These are phyloP conservation scores for pig (Sus scrofa) DNA, from an alignment of 2,113 vertebrate genomes.

Conservation along the genomic window DNA sequence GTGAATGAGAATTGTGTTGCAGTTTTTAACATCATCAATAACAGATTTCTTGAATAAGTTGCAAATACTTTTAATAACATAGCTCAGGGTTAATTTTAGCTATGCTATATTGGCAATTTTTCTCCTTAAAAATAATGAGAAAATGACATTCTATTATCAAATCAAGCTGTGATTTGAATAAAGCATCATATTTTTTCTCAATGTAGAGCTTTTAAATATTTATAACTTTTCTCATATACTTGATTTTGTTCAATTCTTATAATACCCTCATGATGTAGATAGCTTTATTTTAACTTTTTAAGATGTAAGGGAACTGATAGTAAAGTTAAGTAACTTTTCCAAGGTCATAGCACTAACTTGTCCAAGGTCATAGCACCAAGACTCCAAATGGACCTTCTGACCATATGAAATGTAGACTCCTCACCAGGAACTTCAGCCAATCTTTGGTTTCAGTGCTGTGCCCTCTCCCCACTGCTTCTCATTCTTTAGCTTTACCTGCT, in stretches of 20 bases:
- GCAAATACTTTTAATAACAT: slow-evolving; percentile 73
- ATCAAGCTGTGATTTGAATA: slow-evolving; percentile 64
- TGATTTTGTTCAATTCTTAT: slow-evolving; percentile 45
- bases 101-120: slow-evolving; percentile 23
- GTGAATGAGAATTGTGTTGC: slow-evolving; percentile 51
- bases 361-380: not conserved
- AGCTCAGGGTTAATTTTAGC: slow-evolving; percentile 71
- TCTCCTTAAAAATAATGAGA: slow-evolving; percentile 20
- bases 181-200: slow-evolving; percentile 46
- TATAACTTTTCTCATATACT: not conserved
- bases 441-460: not conserved
- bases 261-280: not conserved
- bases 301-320: not conserved
- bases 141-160: slow-evolving; percentile 35
- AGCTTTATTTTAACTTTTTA: not conserved
- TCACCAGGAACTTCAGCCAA: not conserved
- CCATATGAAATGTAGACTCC: not conserved
- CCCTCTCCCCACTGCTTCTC: not conserved
- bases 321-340: not conserved
- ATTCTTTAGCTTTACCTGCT: not conserved
- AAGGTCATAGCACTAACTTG: not conserved
- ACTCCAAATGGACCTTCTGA: not conserved
- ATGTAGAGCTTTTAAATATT: not conserved
- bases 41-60: slow-evolving; percentile 61
- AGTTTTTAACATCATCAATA: slow-evolving; percentile 62